Evolutionary conservation across 1,140 invertebrate genomes (phyloP).

Genomic region (Habropoda laboriosa): DNA sequence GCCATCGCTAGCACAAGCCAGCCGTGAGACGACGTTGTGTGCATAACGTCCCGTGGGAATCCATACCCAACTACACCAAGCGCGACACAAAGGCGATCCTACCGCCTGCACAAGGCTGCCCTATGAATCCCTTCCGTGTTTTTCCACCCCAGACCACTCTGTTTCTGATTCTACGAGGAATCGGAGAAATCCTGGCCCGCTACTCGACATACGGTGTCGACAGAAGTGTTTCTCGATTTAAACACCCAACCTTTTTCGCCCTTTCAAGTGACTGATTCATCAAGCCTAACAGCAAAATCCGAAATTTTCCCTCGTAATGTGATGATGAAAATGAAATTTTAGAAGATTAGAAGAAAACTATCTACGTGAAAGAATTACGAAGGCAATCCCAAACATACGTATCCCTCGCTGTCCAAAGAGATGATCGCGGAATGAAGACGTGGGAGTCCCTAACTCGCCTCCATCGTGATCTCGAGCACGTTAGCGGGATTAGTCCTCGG

Average conservation of each 20-base stretch:
- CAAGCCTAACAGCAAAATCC: too few relatives aligned
- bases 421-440: conserved; percentile 5
- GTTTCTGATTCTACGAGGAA: conserved; percentile 45
- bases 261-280: not conserved
- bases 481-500: conserved; percentile 58
- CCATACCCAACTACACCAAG: conserved; percentile 57
- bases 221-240: conserved; percentile 3
- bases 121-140: conserved; percentile 67
- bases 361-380: too few relatives aligned
- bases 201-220: conserved; percentile 37
- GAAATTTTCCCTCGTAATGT: too few relatives aligned
- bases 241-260: not conserved
- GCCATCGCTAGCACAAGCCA: conserved; percentile 22
- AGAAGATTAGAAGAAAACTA: too few relatives aligned
- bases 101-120: conserved; percentile 52
- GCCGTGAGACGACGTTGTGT: conserved; percentile 48
- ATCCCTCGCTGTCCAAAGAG: not conserved
- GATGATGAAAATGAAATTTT: not conserved
- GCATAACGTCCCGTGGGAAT: conserved; percentile 74
- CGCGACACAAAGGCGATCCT: conserved; percentile 63
- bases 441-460: not conserved
- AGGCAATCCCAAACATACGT: not conserved
- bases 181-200: conserved; percentile 44
- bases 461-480: conserved; percentile 49
- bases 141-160: conserved; percentile 50